These are phyloP conservation scores for Isichthys henryi DNA, from an alignment of 2,113 vertebrate genomes.

Conservation along the genomic window DNA sequence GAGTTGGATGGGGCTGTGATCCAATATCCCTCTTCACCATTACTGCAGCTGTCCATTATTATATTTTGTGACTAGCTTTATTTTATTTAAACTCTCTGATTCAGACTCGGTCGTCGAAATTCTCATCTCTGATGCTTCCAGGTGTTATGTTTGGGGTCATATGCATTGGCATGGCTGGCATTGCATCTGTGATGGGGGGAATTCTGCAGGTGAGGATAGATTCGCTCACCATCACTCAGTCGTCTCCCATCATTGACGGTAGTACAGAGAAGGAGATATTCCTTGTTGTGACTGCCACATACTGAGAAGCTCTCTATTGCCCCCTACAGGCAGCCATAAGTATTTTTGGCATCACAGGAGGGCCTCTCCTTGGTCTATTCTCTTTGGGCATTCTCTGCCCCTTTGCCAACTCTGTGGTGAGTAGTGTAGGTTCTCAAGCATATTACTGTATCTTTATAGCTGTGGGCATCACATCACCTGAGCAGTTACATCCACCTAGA, in stretches of 20 bases:
- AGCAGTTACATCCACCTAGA: background rate
- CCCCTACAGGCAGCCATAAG: slow-evolving; percentile 55
- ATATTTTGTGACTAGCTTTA: background rate
- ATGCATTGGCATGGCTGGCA: slow-evolving; percentile 65
- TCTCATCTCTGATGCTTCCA: slow-evolving; percentile 25
- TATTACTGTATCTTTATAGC: background rate
- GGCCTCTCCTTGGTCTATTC: slow-evolving; percentile 68
- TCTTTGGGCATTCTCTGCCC: slow-evolving; percentile 63
- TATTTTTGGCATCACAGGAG: slow-evolving; percentile 61
- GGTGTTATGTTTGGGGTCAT: slow-evolving; percentile 56
- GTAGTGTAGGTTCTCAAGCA: slow-evolving; percentile 16
- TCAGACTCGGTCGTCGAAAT: background rate
- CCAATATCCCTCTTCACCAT: background rate
- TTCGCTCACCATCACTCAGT: background rate
- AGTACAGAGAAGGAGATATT: background rate
- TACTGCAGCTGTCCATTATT: background rate
- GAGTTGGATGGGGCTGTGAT: slow-evolving; percentile 35
- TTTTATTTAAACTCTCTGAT: background rate
- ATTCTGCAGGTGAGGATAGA: slow-evolving; percentile 58
- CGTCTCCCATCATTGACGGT: background rate
- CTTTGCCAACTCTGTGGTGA: slow-evolving; percentile 62
- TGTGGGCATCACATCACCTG: background rate
- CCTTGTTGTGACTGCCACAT: background rate
- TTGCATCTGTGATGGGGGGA: slow-evolving; percentile 65
- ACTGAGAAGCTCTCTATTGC: background rate